Evolutionary conservation across 2,888 invertebrate genomes (phyloP).

Genomic region (Oscheius onirici): DNA sequence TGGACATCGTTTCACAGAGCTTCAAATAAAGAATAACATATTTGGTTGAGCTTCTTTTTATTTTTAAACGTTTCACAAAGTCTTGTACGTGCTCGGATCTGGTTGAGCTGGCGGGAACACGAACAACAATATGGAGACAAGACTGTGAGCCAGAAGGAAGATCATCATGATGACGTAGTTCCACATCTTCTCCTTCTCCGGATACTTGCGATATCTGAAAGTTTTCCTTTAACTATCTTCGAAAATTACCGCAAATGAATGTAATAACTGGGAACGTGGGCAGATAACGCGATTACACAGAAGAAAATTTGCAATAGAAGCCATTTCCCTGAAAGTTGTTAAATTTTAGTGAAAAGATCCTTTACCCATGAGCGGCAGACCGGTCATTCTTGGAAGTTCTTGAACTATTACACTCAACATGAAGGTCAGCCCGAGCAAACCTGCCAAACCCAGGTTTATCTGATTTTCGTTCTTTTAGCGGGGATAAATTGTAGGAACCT

Average conservation of each 20-base stretch:
- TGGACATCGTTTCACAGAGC: too few relatives aligned
- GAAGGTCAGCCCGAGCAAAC: slow-evolving; percentile 2
- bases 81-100: not conserved
- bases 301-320: slow-evolving; percentile 4
- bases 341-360: not conserved
- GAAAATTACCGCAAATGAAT: too few relatives aligned
- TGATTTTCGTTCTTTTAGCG: not conserved
- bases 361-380: slow-evolving; percentile 6
- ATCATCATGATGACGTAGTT: not conserved
- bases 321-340: slow-evolving; percentile 16
- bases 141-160: not conserved
- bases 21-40: too few relatives aligned
- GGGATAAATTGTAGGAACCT: not conserved
- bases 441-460: slow-evolving; percentile 9
- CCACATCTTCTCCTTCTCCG: not conserved
- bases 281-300: not conserved
- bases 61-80: not conserved
- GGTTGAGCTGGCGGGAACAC: not conserved
- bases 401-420: slow-evolving; percentile 5
- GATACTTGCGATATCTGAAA: not conserved
- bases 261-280: too few relatives aligned
- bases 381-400: not conserved
- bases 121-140: not conserved
- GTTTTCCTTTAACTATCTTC: not conserved
- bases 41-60: too few relatives aligned